Conservation (phyloP, 2,113 vertebrate genomes). For the Leuciscus idus region DNA sequence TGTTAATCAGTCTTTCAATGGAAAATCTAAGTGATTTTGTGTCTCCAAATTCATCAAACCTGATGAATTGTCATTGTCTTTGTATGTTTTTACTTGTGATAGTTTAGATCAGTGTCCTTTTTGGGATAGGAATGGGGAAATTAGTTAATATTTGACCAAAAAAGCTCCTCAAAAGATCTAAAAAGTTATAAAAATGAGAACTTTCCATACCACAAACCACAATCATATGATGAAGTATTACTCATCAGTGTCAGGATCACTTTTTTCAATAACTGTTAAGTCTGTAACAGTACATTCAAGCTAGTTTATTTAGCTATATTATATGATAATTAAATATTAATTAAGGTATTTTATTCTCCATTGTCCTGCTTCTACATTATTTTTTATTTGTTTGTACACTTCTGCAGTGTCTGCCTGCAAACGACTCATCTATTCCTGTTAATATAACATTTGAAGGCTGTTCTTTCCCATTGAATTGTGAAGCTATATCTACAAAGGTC, state of each 20-base stretch:
- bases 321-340: neutral
- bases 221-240: neutral
- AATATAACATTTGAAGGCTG: neutral
- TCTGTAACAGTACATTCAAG: neutral
- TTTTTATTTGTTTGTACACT: neutral
- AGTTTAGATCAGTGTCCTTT: too few relatives aligned
- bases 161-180: neutral
- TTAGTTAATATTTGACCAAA: neutral
- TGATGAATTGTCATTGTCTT: neutral
- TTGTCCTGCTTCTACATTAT: neutral
- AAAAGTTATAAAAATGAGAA: neutral
- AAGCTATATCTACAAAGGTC: neutral
- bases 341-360: neutral
- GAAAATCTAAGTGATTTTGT: neutral
- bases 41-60: neutral
- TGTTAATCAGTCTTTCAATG: neutral
- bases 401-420: too few relatives aligned
- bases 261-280: neutral
- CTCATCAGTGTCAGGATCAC: neutral
- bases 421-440: too few relatives aligned
- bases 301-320: neutral
- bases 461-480: neutral
- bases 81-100: neutral
- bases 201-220: neutral
- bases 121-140: slow-evolving; percentile 4